These are phyloP conservation scores for Dioctria linearis DNA, from an alignment of 2,888 invertebrate species.

Conservation along the genomic window DNA sequence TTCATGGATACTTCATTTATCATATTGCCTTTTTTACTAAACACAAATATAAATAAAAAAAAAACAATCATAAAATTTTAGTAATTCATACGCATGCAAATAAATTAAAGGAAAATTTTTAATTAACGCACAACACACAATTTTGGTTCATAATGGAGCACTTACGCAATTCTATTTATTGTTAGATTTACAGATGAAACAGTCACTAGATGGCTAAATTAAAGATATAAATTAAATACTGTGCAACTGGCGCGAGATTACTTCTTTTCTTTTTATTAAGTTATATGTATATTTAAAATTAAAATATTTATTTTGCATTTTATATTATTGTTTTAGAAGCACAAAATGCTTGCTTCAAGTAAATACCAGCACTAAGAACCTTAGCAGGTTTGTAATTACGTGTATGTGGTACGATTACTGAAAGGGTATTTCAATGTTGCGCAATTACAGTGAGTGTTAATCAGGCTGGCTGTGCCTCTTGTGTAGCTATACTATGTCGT, in stretches of 20 bases:
- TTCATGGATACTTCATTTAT: slow-evolving; percentile 60
- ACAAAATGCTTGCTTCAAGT: too few relatives aligned
- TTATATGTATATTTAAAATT: too few relatives aligned
- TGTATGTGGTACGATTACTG: too few relatives aligned
- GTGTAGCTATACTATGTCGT: too few relatives aligned
- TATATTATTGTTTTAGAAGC: too few relatives aligned
- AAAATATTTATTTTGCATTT: too few relatives aligned
- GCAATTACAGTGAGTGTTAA: too few relatives aligned
- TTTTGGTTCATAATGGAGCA: slow-evolving; percentile 66
- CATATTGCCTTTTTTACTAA: slow-evolving; percentile 61
- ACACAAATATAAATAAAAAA: slow-evolving; percentile 57
- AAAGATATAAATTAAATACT: slow-evolving; percentile 54
- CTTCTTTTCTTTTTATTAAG: too few relatives aligned
- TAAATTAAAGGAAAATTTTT: slow-evolving; percentile 9
- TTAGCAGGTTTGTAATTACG: too few relatives aligned
- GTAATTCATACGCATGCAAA: slow-evolving; percentile 53
- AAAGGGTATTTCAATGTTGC: too few relatives aligned
- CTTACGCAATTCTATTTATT: slow-evolving; percentile 95
- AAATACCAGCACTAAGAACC: too few relatives aligned
- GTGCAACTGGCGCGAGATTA: slow-evolving; percentile 5
- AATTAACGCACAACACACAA: not conserved
- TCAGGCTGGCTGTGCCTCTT: too few relatives aligned
- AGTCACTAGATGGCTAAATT: slow-evolving; percentile 90
- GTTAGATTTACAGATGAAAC: slow-evolving; percentile 93
- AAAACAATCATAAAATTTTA: slow-evolving; percentile 33